phyloP scores from a whole-genome alignment of 2,113 vertebrate species.

The Scophthalmus maximus region DNA sequence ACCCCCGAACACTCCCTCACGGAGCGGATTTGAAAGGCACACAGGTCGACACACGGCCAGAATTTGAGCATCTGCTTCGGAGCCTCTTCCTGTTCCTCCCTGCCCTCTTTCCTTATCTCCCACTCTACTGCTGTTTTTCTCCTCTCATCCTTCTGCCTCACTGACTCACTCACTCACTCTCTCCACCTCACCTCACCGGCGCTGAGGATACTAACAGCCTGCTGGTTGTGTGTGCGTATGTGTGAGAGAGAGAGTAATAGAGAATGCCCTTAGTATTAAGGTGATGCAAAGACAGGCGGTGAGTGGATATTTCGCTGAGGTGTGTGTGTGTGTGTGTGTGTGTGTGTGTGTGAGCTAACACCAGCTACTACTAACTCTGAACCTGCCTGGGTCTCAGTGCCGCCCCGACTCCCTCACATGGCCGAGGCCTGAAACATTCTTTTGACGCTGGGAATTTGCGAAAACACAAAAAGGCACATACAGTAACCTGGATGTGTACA shows the following conservation, averaged over 20 bases:
- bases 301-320: neutral
- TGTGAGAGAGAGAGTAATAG: neutral
- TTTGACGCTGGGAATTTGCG: conserved; percentile 11
- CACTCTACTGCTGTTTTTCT: conserved; percentile 46
- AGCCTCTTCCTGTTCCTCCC: conserved; percentile 35
- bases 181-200: conserved; percentile 61
- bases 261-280: neutral
- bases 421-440: conserved; percentile 69
- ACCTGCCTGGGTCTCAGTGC: conserved; percentile 41
- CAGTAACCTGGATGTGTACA: neutral
- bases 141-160: conserved; percentile 54
- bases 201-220: conserved; percentile 72
- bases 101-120: conserved; percentile 37
- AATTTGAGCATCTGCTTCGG: conserved; percentile 36
- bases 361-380: conserved; percentile 65
- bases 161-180: conserved; percentile 54
- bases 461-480: neutral
- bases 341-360: conserved; percentile 38
- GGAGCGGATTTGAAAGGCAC: conserved; percentile 25
- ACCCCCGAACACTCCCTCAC: conserved; percentile 32
- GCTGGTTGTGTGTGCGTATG: conserved; percentile 50
- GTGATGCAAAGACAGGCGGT: neutral
- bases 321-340: conserved; percentile 15
- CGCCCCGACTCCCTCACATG: conserved; percentile 23
- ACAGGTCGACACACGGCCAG: conserved; percentile 34